phyloP scores from a whole-genome alignment of 35 echinoderm and acorn worm genomes.

The Patiria miniata region DNA sequence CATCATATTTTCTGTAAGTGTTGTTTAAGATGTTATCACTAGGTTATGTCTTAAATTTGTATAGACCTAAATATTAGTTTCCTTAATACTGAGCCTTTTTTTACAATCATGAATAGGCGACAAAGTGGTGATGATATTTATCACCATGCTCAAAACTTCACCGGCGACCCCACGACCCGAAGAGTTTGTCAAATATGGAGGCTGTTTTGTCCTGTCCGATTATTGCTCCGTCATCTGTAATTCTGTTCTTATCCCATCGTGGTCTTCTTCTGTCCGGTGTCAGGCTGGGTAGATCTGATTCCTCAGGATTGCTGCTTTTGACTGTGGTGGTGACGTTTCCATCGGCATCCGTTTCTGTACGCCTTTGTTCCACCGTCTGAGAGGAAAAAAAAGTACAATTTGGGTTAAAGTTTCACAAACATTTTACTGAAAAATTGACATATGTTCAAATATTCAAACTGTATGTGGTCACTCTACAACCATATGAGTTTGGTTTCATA shows the following conservation, averaged over 20 bases:
- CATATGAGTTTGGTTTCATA: too few species aligned
- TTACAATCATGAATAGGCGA: too few species aligned
- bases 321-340: conserved; percentile 46
- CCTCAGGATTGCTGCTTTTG: conserved; percentile 26
- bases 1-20: too few species aligned
- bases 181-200: conserved; percentile 60
- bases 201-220: background rate
- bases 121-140: too few species aligned
- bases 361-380: conserved; percentile 52
- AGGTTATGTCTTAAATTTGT: too few species aligned
- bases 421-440: too few species aligned
- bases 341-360: conserved; percentile 40
- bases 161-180: conserved; percentile 38
- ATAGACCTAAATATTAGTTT: too few species aligned
- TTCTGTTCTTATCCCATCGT: background rate
- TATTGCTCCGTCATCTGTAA: background rate
- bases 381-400: conserved; percentile 8
- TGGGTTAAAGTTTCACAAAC: background rate
- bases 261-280: background rate
- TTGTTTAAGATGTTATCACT: too few species aligned
- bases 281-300: background rate
- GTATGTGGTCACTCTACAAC: too few species aligned
- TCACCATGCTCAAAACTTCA: too few species aligned
- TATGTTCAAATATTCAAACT: too few species aligned
- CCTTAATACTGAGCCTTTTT: too few species aligned